Evolutionary conservation across 30 jellyfish, hydroid and myxozoan species (phyloP).

Genomic region (Aurelia coerulea): DNA sequence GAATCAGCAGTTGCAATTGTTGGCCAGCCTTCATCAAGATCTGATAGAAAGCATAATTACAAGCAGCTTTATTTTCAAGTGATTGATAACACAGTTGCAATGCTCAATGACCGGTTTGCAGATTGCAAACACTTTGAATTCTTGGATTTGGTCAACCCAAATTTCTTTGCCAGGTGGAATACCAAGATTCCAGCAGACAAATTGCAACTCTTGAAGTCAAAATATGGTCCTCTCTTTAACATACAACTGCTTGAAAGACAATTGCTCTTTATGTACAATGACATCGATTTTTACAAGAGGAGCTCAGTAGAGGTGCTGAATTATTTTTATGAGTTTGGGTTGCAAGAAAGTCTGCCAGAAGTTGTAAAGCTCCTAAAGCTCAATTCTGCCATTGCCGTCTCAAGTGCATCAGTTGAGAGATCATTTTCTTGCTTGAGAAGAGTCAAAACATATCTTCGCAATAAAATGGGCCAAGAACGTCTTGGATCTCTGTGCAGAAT

Average conservation of each 20-base stretch:
- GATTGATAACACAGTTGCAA: no score
- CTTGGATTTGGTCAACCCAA: no score
- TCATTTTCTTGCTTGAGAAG: neutral
- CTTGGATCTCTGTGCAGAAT: neutral
- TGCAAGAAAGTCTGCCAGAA: no score
- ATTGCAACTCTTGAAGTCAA: neutral
- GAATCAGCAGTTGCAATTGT: slow-evolving; percentile 1
- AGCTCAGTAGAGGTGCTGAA: neutral
- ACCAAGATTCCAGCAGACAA: neutral
- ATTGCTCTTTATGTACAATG: no score
- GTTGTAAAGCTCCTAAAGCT: no score
- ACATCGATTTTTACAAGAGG: neutral
- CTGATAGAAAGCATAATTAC: slow-evolving; percentile 24
- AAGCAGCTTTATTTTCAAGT: slow-evolving; percentile 23
- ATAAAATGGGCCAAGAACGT: slow-evolving; percentile 27
- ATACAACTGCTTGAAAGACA: neutral
- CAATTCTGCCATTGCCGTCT: neutral
- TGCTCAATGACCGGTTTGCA: no score
- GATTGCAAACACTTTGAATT: no score
- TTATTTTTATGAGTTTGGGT: neutral
- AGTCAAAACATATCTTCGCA: no score
- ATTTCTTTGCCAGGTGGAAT: no score
- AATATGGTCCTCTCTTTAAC: neutral
- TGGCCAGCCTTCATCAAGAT: slow-evolving; percentile 41
- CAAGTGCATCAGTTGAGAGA: slow-evolving; percentile 18